Percentiles rank a stretch among this genome's conserved stretches.
Evolutionary conservation across 2,888 invertebrate genomes (phyloP).

Genomic region (Alviniconcha strummeri): DNA sequence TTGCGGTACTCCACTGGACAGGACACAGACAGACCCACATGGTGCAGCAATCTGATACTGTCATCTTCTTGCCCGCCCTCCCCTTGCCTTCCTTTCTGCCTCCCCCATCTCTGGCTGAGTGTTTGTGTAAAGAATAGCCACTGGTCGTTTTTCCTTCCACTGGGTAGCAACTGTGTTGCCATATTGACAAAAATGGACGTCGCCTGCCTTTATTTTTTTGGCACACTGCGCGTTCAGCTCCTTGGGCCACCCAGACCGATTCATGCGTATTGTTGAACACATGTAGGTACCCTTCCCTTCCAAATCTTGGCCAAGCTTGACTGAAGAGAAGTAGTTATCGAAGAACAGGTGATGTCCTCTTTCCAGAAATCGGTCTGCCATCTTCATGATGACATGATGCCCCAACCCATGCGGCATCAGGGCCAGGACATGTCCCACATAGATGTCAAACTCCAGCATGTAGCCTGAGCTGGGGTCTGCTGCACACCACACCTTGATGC

Average conservation of each 20-base stretch:
- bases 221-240: not conserved
- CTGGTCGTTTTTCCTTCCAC: not conserved
- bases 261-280: not conserved
- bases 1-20: no score
- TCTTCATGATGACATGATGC: not conserved
- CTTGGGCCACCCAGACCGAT: not conserved
- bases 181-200: not conserved
- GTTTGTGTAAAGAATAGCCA: not conserved
- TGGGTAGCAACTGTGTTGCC: not conserved
- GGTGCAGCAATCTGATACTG: no score
- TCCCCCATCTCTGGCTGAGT: not conserved
- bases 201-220: not conserved
- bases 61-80: no score
- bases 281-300: not conserved
- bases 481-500: constrained; percentile 18
- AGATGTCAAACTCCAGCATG: constrained; percentile 21
- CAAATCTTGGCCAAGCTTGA: not conserved
- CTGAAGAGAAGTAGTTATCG: not conserved
- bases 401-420: not conserved
- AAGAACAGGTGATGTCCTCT: not conserved
- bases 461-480: not conserved
- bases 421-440: not conserved
- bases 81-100: not conserved
- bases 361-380: not conserved
- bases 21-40: no score